These are phyloP conservation scores for Parambassis ranga DNA, from an alignment of 2,797 vertebrate genomes.

Conservation along the genomic window DNA sequence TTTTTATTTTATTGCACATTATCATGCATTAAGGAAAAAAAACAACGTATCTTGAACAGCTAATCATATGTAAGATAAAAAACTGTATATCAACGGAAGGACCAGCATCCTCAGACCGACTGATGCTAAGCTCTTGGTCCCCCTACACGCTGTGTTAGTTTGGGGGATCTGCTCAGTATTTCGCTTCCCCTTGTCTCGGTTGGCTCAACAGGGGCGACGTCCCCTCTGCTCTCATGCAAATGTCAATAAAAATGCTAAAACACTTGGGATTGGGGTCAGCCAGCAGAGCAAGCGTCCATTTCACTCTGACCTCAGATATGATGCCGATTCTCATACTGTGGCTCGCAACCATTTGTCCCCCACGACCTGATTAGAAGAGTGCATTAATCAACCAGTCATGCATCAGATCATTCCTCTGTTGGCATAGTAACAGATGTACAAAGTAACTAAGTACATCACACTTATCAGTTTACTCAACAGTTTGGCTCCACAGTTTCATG, in stretches of 20 bases:
- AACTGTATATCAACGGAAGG: too few relatives aligned
- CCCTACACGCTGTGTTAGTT: background rate
- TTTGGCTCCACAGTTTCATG: too few relatives aligned
- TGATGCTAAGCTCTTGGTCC: background rate
- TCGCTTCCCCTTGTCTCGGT: slow-evolving; percentile 1
- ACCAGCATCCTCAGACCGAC: background rate
- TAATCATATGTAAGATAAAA: too few relatives aligned
- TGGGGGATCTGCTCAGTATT: background rate
- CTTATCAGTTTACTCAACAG: too few relatives aligned
- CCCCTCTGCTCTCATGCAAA: slow-evolving; percentile 53
- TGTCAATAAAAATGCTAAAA: slow-evolving; percentile 67
- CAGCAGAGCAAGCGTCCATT: slow-evolving; percentile 23
- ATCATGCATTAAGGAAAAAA: background rate
- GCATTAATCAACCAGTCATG: too few relatives aligned
- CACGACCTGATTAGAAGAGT: too few relatives aligned
- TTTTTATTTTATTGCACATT: background rate
- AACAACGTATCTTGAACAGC: too few relatives aligned
- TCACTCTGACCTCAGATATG: slow-evolving; percentile 26
- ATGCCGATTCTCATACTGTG: slow-evolving; percentile 14
- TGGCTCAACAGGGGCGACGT: slow-evolving; percentile 5
- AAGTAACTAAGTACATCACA: background rate
- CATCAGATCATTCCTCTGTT: background rate
- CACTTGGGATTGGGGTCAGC: slow-evolving; percentile 44
- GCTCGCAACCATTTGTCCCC: background rate
- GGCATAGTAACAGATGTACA: background rate